phyloP scores from a whole-genome alignment of 2,888 invertebrate species.

The Zygogramma bicolorata region DNA sequence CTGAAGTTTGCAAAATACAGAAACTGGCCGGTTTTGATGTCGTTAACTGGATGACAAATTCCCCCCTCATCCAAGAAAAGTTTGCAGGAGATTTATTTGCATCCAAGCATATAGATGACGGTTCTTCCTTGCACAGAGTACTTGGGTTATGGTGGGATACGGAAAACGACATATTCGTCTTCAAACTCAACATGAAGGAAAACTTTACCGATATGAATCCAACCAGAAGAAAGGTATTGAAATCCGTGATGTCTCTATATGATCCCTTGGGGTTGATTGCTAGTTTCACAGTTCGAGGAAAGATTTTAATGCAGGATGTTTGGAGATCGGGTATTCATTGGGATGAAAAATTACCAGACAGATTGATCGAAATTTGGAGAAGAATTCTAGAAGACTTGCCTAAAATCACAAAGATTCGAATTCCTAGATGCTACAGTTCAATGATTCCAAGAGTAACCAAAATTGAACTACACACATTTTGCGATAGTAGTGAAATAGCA shows the following conservation, averaged over 20 bases:
- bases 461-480: neutral
- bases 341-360: neutral
- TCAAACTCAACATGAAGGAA: neutral
- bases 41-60: constrained; percentile 7
- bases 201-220: no score
- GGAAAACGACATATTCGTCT: neutral
- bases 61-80: neutral
- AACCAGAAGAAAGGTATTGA: neutral
- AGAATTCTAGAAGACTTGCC: neutral
- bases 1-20: neutral
- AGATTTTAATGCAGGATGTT: neutral
- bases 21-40: constrained; percentile 23
- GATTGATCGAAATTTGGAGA: neutral
- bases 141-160: neutral
- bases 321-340: neutral
- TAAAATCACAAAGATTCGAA: neutral
- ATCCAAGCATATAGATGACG: neutral
- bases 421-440: neutral
- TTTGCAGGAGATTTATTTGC: no score
- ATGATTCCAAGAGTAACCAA: neutral
- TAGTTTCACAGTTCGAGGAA: constrained; percentile 1
- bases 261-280: constrained; percentile 1
- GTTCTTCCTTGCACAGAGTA: neutral
- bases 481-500: neutral
- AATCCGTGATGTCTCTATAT: neutral